Conservation (phyloP, 1,140 invertebrate species). For the Apis cerana region DNA sequence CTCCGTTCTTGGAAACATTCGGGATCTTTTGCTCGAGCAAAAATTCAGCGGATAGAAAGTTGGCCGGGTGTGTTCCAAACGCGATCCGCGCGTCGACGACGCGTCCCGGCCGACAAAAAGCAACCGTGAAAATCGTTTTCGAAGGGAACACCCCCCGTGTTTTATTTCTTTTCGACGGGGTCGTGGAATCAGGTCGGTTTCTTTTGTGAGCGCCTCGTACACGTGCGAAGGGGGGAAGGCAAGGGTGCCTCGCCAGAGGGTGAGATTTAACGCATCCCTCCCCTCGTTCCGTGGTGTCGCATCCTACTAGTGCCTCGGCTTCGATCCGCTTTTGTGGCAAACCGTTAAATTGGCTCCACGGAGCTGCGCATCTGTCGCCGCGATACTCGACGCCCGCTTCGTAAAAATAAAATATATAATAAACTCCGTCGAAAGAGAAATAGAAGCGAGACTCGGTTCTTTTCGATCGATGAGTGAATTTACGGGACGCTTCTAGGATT, state of each 20-base stretch:
- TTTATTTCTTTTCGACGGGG: slow-evolving; percentile 40
- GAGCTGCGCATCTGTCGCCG: slow-evolving; percentile 68
- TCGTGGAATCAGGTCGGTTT: slow-evolving; percentile 61
- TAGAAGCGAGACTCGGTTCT: not conserved
- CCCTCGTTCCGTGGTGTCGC: not conserved
- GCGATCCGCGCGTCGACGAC: not conserved
- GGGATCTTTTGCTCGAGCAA: too few relatives aligned
- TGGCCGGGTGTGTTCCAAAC: not conserved
- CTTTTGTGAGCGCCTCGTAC: slow-evolving; percentile 59
- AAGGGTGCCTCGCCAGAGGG: too few relatives aligned
- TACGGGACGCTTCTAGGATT: too few relatives aligned
- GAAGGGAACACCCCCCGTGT: slow-evolving; percentile 27
- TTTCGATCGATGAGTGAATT: slow-evolving; percentile 11
- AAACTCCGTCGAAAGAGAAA: not conserved
- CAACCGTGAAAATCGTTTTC: slow-evolving; percentile 20
- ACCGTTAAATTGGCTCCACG: slow-evolving; percentile 73
- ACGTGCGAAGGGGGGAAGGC: slow-evolving; percentile 43
- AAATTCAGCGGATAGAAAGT: not conserved
- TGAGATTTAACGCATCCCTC: slow-evolving; percentile 60
- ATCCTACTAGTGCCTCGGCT: too few relatives aligned
- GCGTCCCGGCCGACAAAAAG: not conserved
- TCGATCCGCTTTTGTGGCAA: slow-evolving; percentile 67
- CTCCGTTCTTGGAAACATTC: too few relatives aligned
- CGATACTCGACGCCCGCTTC: slow-evolving; percentile 10
- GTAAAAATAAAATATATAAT: too few relatives aligned